Evolutionary conservation across 2,113 vertebrate species (phyloP), one percentile per base, ranked within the genome.

Genomic region (Caretta caretta): DNA sequence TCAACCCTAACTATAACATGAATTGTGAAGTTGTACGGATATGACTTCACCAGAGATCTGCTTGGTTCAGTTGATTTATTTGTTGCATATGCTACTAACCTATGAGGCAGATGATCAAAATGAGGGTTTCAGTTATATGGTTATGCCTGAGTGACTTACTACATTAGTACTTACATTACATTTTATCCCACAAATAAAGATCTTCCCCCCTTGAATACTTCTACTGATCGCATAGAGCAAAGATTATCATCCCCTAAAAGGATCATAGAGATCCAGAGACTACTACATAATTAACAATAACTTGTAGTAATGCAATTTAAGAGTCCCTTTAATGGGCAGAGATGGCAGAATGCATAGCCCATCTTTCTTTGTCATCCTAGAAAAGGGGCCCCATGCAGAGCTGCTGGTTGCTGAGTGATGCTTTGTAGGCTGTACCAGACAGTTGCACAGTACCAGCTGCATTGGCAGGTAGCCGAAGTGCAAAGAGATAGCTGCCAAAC

Each of bases 391-490:
- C 98, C 98, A 98, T 97, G 98, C 97, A 93, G 98, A 98, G 98
- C 98, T 97, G 97, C 98, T 98, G 98, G 98, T 98, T 98, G 98
- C 98, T 98, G 98, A 99, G 98, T 98, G 98, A 98, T 97, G 98
- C 98, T 98, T 98, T 98, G 98, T 99, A 98, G 98, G 98, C 98
- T 95, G 98, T 97, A 98, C 98, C 98, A 99, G 99, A 98, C 98
- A 98, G 98, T 98, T 98, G 98, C 98, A 98, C 98, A 98, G 98
- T 98, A 98, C 98, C 99, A 99, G 99, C 99, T 99, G 99, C 98
- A 99, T 98, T 99, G 99, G 99, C 99, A 98, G 98, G 98, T 99
- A 99, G 99, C 99, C 99, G 98, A 98, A 98, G 97, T 97, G 98
- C 98, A 98, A 98, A 98, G 98, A 98, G 97, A 98, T 98, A 97